phyloP scores from a whole-genome alignment of 2,888 invertebrate genomes.

The Tethea ocularis region DNA sequence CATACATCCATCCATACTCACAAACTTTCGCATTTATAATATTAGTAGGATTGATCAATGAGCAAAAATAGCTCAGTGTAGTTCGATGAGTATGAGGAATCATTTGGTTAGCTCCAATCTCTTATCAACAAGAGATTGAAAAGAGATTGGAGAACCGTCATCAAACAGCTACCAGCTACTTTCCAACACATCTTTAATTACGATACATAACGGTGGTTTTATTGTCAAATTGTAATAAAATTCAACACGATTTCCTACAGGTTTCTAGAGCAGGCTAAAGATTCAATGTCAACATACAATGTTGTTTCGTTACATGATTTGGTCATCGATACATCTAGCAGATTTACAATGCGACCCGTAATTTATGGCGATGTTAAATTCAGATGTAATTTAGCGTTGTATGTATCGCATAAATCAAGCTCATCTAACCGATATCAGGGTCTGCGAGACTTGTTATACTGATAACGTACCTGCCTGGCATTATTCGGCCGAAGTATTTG shows the following conservation, averaged over 20 bases:
- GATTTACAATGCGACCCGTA: conserved; percentile 79
- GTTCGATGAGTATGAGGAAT: no score
- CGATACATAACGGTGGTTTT: background rate
- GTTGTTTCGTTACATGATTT: conserved; percentile 73
- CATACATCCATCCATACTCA: no score
- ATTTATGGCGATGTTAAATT: conserved; percentile 81
- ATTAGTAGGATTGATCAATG: no score
- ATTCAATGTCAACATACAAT: conserved; percentile 61
- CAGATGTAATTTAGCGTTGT: conserved; percentile 83
- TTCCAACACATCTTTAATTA: background rate
- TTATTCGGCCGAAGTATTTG: conserved; percentile 50
- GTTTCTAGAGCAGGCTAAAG: conserved; percentile 30
- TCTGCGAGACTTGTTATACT: conserved; percentile 59
- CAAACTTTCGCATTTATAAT: no score
- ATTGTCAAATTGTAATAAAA: background rate
- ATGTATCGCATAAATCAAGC: conserved; percentile 76
- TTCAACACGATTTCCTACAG: conserved; percentile 17
- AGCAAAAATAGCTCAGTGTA: no score
- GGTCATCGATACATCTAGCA: conserved; percentile 76
- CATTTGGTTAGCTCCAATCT: no score
- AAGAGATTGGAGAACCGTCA: no score
- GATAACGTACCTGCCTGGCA: conserved; percentile 56
- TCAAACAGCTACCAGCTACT: no score
- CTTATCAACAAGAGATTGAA: no score
- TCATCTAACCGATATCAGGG: conserved; percentile 73